phyloP scores from a whole-genome alignment of 2,113 vertebrate genomes.

The Gila orcuttii region DNA sequence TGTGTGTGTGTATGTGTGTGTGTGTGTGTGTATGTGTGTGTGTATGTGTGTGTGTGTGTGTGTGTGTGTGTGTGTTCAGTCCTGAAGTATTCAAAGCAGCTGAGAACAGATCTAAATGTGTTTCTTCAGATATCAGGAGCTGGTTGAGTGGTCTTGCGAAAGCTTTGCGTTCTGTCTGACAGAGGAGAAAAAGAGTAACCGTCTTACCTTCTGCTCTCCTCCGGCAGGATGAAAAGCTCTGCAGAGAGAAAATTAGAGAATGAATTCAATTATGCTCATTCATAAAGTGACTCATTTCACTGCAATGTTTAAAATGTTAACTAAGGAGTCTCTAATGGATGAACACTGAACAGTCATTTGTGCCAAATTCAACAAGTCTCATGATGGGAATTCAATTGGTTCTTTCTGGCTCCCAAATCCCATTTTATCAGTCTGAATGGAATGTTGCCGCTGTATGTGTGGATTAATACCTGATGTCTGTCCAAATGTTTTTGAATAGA shows the following conservation, averaged over 20 bases:
- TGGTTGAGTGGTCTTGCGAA: conserved; percentile 9
- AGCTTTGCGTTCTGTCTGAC: conserved; percentile 57
- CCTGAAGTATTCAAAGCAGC: neutral
- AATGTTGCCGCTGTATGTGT: conserved; percentile 17
- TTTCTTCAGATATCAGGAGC: neutral
- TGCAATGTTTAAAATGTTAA: neutral
- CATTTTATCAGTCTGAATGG: conserved; percentile 1
- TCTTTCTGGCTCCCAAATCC: conserved; percentile 3
- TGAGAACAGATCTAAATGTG: neutral
- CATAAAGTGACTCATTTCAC: neutral
- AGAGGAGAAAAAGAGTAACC: neutral
- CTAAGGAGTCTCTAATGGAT: neutral
- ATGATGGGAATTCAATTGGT: neutral
- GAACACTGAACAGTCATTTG: neutral
- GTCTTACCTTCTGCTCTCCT: conserved; percentile 75
- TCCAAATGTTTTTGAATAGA: neutral
- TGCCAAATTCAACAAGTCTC: conserved; percentile 2
- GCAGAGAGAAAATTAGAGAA: conserved; percentile 32
- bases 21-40: neutral
- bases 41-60: neutral
- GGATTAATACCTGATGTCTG: neutral
- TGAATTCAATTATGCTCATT: neutral
- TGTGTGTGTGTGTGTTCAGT: neutral
- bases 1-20: neutral
- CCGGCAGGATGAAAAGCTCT: conserved; percentile 69